Evolutionary conservation across 2,113 vertebrate species (phyloP).

Genomic region (cat (Felis catus)): DNA sequence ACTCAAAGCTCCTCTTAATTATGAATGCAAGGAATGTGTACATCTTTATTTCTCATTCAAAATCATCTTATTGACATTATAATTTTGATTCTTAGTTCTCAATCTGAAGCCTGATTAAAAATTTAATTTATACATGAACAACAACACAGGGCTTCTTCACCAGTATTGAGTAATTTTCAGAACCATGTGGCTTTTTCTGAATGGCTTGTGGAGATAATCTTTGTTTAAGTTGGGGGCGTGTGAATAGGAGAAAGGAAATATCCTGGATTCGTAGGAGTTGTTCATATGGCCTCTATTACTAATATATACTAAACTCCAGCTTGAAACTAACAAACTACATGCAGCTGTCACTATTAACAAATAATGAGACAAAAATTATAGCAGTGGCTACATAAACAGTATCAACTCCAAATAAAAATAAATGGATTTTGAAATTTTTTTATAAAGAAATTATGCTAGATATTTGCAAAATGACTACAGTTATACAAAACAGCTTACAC

Average conservation of each 20-base stretch:
- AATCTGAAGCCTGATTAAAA: neutral
- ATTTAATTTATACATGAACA: neutral
- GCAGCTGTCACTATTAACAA: neutral
- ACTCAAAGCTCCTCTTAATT: neutral
- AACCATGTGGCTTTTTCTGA: neutral
- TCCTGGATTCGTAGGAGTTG: neutral
- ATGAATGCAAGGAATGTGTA: neutral
- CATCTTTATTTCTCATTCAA: neutral
- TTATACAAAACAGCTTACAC: neutral
- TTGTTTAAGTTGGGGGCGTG: neutral
- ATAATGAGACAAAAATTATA: neutral
- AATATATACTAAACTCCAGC: neutral
- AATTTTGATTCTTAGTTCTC: conserved; percentile 25
- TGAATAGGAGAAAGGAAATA: conserved; percentile 22
- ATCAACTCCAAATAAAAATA: neutral
- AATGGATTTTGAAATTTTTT: neutral
- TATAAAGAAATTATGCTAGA: neutral
- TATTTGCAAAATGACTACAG: neutral
- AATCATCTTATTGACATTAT: neutral
- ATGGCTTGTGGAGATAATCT: neutral
- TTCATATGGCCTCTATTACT: neutral
- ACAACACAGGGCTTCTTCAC: neutral
- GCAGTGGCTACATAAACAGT: neutral
- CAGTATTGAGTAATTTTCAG: neutral
- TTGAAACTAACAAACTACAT: neutral